Base-by-base conservation (phyloP, 1,140 invertebrate genomes). In the Drosophila kanapiae region DNA sequence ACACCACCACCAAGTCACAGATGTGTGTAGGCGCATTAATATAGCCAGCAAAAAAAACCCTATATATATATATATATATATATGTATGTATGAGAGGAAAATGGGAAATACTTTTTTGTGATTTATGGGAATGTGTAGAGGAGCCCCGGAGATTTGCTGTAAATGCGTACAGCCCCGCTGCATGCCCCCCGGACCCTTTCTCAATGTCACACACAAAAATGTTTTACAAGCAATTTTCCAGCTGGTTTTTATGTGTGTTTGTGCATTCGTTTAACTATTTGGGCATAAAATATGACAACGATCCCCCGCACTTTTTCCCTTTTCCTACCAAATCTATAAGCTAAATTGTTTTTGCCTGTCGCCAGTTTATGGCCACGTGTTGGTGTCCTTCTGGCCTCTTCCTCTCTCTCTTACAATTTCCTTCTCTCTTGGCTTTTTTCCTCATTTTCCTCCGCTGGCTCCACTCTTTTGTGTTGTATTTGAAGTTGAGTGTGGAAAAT, bases 151-250 rank as follows among this genome's bases (percentile, higher is more conserved):
- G 84, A 87, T 83, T 88, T 87, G 77, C 77, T 87, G 82, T 87
- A 67, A 80, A 82, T 80, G 79, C 75, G 75, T 79, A 40, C 37
- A 60, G 42, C 56, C 54, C 57, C 51, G 48, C 33, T 38, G 29
- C 47, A 7, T 40, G 14, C 37, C 43, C 16, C 18, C 45, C 33
- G 6, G 29, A 16, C 7, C 42, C 42, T 16, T 54, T 58, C 45
- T 63, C 59, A 43, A 62, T 74, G 35, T 53, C 84, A 88, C 84
- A 84, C 80, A 82, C 78, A 85, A 88, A 84, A 88, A 88, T 91
- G 86, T 90, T 90, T 91, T 90, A 86, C 86, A 91, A 90, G 86
- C 86, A 90, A 90, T 90, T 90, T 90, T 90, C 82, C 86, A 82
- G 81, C 81, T 90, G 81, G 81, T 81, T 90, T 90, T 86, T 86